Conservation (phyloP, 2,797 vertebrate genomes). For the Chloroceryle amazona region DNA sequence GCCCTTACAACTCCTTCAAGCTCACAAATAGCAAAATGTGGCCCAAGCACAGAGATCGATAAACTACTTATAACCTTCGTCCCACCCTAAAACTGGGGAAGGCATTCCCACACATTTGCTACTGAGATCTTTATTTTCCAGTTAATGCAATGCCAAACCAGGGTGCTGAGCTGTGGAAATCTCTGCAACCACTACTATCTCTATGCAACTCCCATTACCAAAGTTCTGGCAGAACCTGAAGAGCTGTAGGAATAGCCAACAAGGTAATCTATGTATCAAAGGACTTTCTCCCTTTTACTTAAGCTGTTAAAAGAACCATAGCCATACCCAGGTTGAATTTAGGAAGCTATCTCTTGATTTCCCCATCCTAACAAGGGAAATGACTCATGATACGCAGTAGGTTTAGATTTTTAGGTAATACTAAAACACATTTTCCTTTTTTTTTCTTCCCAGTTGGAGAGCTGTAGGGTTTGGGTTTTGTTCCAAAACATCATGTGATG, state of each 20-base stretch:
- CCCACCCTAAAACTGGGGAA: neutral
- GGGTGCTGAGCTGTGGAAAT: neutral
- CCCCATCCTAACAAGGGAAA: neutral
- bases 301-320: neutral
- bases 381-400: neutral
- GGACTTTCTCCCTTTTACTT: neutral
- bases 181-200: neutral
- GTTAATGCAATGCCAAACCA: neutral
- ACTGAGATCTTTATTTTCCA: neutral
- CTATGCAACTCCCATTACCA: neutral
- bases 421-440: neutral
- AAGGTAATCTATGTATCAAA: neutral
- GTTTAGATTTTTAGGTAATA: neutral
- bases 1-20: neutral
- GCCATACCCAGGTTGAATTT: neutral
- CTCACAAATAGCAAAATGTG: neutral
- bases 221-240: neutral
- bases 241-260: neutral
- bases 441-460: neutral
- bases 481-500: constrained; percentile 40
- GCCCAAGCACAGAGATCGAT: neutral
- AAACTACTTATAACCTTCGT: neutral
- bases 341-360: neutral
- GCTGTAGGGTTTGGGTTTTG: neutral
- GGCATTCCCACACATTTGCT: neutral